phyloP scores from a whole-genome alignment of 1,140 invertebrate species.

The Megathymus violae region DNA sequence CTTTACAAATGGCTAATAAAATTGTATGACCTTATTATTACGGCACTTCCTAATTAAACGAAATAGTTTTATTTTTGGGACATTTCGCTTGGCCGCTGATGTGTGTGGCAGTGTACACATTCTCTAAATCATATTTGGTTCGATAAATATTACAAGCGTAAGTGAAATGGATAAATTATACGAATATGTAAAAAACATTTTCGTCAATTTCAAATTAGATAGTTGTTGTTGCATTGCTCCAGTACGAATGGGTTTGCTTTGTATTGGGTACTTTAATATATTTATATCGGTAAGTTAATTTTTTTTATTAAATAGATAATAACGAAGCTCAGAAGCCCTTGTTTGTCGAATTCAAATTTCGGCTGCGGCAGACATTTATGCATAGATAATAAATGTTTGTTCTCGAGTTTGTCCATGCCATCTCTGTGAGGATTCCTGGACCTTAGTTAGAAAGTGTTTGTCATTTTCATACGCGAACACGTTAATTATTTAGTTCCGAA shows the following conservation, averaged over 20 bases:
- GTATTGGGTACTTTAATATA: slow-evolving; percentile 60
- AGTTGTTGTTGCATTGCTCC: slow-evolving; percentile 59
- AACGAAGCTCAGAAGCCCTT: no score
- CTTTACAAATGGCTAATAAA: slow-evolving; percentile 47
- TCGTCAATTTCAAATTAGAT: slow-evolving; percentile 59
- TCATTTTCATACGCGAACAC: no score
- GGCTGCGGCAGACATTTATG: no score
- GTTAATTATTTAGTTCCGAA: no score
- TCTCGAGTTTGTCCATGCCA: no score
- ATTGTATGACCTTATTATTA: slow-evolving; percentile 55
- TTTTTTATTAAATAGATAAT: no score
- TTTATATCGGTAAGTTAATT: slow-evolving; percentile 54
- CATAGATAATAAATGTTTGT: no score
- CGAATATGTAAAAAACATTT: slow-evolving; percentile 45
- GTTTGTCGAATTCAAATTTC: no score
- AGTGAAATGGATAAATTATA: slow-evolving; percentile 52
- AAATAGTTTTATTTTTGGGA: slow-evolving; percentile 50
- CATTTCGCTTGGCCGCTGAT: slow-evolving; percentile 35
- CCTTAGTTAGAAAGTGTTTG: no score
- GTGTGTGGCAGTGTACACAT: slow-evolving; percentile 26
- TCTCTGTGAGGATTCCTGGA: no score
- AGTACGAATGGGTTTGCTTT: slow-evolving; percentile 50
- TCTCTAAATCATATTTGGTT: no score
- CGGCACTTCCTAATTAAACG: slow-evolving; percentile 62
- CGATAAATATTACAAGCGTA: background rate